These are phyloP conservation scores for Oxyura jamaicensis DNA, from an alignment of 2,113 vertebrate genomes.

Conservation along the genomic window DNA sequence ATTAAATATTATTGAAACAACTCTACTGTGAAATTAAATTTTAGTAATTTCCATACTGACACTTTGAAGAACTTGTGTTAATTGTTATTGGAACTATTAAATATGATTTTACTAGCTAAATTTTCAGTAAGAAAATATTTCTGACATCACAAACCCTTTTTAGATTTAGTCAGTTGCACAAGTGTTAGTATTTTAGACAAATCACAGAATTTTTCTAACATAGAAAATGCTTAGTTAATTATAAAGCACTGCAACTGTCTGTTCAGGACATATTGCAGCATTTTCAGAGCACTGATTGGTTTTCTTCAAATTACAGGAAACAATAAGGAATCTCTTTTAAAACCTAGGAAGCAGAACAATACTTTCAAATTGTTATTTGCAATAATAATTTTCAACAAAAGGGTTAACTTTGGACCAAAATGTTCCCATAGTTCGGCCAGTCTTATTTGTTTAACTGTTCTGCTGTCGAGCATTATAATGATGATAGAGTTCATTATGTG, in stretches of 20 bases:
- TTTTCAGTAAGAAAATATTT: neutral
- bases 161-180: neutral
- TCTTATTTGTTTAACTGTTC: neutral
- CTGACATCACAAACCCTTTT: neutral
- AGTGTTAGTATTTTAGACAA: neutral
- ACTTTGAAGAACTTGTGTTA: neutral
- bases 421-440: neutral
- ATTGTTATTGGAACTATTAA: neutral
- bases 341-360: neutral
- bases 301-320: neutral
- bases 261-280: neutral
- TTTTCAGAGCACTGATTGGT: neutral
- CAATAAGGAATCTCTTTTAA: neutral
- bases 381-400: neutral
- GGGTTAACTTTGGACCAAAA: neutral
- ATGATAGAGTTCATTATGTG: neutral
- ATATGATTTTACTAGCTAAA: neutral
- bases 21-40: conserved; percentile 11
- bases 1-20: neutral
- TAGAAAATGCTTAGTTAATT: neutral
- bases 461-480: neutral
- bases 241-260: neutral
- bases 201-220: neutral
- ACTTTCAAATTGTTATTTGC: neutral
- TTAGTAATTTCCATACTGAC: neutral